Percentiles rank a stretch among this genome's conserved stretches.
phyloP scores from a whole-genome alignment of 2,113 vertebrate species.

The Dascyllus trimaculatus region DNA sequence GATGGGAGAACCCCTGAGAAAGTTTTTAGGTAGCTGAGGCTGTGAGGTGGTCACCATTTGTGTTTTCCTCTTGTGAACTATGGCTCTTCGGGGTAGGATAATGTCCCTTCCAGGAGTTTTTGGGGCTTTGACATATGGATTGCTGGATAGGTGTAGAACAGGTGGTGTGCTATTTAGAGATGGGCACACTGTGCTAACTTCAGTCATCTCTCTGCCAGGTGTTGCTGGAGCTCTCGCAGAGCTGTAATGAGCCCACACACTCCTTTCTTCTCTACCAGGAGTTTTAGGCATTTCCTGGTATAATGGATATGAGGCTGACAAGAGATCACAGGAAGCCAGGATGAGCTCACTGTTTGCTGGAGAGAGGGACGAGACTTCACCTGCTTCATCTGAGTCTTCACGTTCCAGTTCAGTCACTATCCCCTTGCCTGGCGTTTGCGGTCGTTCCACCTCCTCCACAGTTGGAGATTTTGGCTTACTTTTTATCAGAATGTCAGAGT shows the following conservation, averaged over 20 bases:
- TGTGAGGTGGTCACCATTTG: neutral
- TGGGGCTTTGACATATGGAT: constrained; percentile 88
- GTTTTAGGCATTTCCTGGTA: constrained; percentile 91
- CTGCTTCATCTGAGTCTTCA: constrained; percentile 65
- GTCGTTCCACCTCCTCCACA: constrained; percentile 84
- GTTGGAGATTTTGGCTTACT: constrained; percentile 76
- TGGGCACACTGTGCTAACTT: constrained; percentile 83
- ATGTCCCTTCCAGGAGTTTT: constrained; percentile 96
- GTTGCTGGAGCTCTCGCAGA: constrained; percentile 87
- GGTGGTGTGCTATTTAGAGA: constrained; percentile 87
- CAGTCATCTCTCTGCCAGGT: constrained; percentile 85
- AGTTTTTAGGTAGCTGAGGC: neutral
- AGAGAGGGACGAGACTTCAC: constrained; percentile 64
- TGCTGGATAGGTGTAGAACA: constrained; percentile 85
- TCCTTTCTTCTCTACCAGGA: constrained; percentile 84
- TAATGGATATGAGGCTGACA: constrained; percentile 60
- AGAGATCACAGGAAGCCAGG: constrained; percentile 38
- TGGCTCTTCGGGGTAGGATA: constrained; percentile 76
- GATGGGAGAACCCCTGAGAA: constrained; percentile 32
- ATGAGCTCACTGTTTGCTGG: constrained; percentile 42
- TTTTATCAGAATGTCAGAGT: constrained; percentile 79
- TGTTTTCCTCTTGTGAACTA: constrained; percentile 58
- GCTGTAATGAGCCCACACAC: constrained; percentile 81
- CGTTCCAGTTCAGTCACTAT: constrained; percentile 77
- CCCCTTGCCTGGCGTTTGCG: constrained; percentile 88